Percentiles rank a stretch among this genome's conserved stretches.
Conservation (phyloP, 2,888 invertebrate genomes). For the Hirtodrosophila confusa region DNA sequence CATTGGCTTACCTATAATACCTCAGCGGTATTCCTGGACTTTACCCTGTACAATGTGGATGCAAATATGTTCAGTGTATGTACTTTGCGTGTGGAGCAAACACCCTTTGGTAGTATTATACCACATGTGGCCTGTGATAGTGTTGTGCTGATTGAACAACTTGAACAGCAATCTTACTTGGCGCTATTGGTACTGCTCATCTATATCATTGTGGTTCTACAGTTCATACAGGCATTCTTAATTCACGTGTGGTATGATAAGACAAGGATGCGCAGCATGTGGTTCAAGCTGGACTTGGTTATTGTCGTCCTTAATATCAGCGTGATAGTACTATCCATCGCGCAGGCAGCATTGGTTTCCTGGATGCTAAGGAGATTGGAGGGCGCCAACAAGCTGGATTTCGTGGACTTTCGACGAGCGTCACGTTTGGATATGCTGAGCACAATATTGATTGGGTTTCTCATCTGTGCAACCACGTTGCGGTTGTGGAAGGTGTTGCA, state of each 20-base stretch:
- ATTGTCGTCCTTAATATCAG: constrained; percentile 68
- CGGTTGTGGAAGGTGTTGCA: constrained; percentile 82
- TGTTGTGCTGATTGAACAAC: constrained; percentile 61
- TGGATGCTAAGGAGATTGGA: constrained; percentile 61
- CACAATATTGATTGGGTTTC: constrained; percentile 64
- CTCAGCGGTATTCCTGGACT: constrained; percentile 80
- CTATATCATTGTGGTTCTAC: constrained; percentile 66
- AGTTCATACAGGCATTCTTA: constrained; percentile 62
- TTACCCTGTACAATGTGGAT: constrained; percentile 80
- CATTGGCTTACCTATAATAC: constrained; percentile 77
- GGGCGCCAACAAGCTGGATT: constrained; percentile 68
- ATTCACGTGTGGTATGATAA: constrained; percentile 59
- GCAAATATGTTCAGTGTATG: constrained; percentile 79
- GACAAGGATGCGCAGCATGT: constrained; percentile 45
- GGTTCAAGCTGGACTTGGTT: constrained; percentile 76
- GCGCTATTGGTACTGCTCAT: constrained; percentile 51
- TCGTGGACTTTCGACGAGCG: constrained; percentile 74
- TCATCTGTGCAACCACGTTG: constrained; percentile 77
- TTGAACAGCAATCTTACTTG: constrained; percentile 52
- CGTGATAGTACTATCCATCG: constrained; percentile 39
- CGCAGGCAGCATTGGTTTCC: constrained; percentile 55
- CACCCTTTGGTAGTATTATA: constrained; percentile 69
- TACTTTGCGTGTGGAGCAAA: constrained; percentile 75
- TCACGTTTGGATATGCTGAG: constrained; percentile 56
- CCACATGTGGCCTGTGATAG: constrained; percentile 62